Evolutionary conservation across 2,113 vertebrate species (phyloP), one percentile per base, ranked within the genome.

Genomic region (Xenus cinereus): DNA sequence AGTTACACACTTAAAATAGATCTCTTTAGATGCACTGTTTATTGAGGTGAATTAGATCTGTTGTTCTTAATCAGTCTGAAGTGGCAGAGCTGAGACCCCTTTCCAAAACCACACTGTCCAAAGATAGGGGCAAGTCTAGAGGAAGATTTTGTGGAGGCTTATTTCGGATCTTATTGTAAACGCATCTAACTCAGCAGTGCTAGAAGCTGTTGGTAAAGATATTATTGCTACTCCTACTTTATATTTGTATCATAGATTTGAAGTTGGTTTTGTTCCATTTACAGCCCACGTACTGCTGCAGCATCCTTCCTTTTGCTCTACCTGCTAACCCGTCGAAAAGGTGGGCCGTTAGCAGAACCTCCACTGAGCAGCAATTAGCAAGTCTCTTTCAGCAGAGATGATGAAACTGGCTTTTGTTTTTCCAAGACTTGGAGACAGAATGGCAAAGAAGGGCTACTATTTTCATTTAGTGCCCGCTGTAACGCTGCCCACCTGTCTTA

Each of bases 221-320:
- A 80, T 86, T 84, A 39, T 71, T 84, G 82, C 72, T 89, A 75
- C 75, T 90, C 76, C 51, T 92, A 77, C 77, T 93, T 96, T 12
- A 7, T 75, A 37, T 91, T 96, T 93, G 62, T 71, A 89, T 90
- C 76, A 39, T 8, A 9, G 37, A 37, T 79, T 68, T 91, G 91
- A 88, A 76, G 74, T 35, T 24, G 8, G 15, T 24, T 94, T 74
- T 71, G 63, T 81, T 95, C 83, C 57, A 69, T 92, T 91, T 92
- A 56, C 93, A 87, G 82, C 87, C 87, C 93, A 90, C 69, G n/a
- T 79, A 37, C 19, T 81, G 46, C 92, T 93, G 80, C 84, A 91
- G 68, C 62, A 90, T 77, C 71, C 56, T 66, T 84, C 41, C 62
- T 51, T 91, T 88, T 92, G 80, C 78, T 90, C 75, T 86, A 45